A percentile compares a stretch with the other conserved stretches of the same genome.
Conservation (phyloP, 2,797 vertebrate genomes). For the Kryptopterus vitreolus region DNA sequence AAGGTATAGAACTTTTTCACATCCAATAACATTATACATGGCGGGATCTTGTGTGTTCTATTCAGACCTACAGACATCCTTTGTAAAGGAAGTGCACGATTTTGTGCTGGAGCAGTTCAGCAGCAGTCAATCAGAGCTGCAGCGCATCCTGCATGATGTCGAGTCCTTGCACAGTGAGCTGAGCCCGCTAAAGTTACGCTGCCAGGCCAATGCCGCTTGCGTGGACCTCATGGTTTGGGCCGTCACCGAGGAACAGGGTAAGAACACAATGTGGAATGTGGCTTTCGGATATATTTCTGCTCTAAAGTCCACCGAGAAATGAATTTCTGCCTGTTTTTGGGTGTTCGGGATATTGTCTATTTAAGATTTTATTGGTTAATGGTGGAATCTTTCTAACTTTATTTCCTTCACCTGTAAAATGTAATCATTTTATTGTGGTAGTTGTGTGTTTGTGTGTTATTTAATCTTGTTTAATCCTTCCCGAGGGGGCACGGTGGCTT, state of each 20-base stretch:
- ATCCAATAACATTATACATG: too few relatives aligned
- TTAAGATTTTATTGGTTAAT: background rate
- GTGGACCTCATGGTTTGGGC: constrained; percentile 99
- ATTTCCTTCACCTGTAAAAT: too few relatives aligned
- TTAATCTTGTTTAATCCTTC: too few relatives aligned
- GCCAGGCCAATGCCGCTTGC: constrained; percentile 95
- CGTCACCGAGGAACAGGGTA: constrained; percentile 95
- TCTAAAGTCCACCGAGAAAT: too few relatives aligned
- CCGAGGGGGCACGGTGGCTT: too few relatives aligned
- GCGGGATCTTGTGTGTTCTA: background rate
- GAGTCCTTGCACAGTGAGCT: constrained; percentile 90
- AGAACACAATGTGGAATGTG: constrained; percentile 24
- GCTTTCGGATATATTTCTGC: too few relatives aligned
- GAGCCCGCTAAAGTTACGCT: constrained; percentile 90
- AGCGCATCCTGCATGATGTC: constrained; percentile 92
- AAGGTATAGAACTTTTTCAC: too few relatives aligned
- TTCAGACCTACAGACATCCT: constrained; percentile 88
- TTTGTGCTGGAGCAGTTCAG: constrained; percentile 98
- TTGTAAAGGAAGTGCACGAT: constrained; percentile 95
- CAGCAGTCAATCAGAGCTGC: constrained; percentile 92
- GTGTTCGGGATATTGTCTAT: background rate
- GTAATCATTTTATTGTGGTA: too few relatives aligned
- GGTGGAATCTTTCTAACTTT: too few relatives aligned
- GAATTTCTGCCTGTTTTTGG: background rate
- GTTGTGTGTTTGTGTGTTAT: too few relatives aligned